Evolutionary conservation across 2,113 vertebrate genomes (phyloP), one percentile per base, ranked within the genome.

Genomic region (Puntigrus tetrazona): DNA sequence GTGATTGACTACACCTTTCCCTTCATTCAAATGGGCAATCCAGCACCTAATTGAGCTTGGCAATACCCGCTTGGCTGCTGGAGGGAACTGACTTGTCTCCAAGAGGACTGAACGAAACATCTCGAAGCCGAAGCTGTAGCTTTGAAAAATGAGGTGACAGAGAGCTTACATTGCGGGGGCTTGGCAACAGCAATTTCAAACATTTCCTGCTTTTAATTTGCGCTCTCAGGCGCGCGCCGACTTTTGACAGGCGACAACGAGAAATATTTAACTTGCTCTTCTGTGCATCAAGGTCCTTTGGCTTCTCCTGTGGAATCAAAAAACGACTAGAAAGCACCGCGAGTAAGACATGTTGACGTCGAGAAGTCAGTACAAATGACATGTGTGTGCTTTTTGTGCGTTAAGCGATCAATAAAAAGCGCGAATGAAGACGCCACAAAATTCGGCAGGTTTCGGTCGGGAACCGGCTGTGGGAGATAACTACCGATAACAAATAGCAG

Each of bases 121-220:
- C 34, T 34, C 13, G 78, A 22, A 70, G 50, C 61, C 5, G 50
- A 50, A 57, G 25, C 78, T 70, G 61, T n/a, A 81, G 18, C 78
- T 82, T 84, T 89, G 88, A 91, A 90, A 92, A 93, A 92, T 90
- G 82, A 92, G 86, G 89, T 89, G 91, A 91, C 89, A 89, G 84
- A 90, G 88, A 87, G 88, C 90, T 89, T 84, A 82, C 91, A 91
- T 90, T 89, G 85, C 83, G 85, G 80, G 86, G 87, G 89, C 87
- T 89, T 79, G 57, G 25, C 41, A 52, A 61, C 34, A 38, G 83
- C 88, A 90, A 92, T 88, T 92, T 90, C 82, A 90, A 91, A 92
- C 81, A 86, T 90, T 89, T 91, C 81, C 82, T 89, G 69, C 85
- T 92, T 91, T 89, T 91, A 88, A 91, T 92, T 92, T 91, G 87